These are phyloP conservation scores for Tetraodon nigroviridis DNA, from an alignment of 2,113 vertebrate genomes.

Conservation along the genomic window DNA sequence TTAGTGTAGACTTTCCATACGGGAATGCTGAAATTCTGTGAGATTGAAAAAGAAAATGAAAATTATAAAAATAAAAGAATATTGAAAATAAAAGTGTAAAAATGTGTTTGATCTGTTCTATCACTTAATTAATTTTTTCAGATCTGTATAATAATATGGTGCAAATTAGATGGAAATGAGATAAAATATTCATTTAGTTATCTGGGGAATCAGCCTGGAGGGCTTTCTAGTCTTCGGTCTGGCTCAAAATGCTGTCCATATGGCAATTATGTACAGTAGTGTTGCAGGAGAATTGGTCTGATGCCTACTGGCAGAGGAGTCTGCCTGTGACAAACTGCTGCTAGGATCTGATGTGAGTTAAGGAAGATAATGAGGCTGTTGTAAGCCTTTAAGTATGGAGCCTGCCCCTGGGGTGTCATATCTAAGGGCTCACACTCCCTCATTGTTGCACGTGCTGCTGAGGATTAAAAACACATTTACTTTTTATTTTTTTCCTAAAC, in stretches of 20 bases:
- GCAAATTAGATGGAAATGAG: conserved; percentile 82
- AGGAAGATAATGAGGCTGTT: conserved; percentile 78
- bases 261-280: conserved; percentile 76
- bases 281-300: conserved; percentile 74
- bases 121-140: conserved; percentile 76
- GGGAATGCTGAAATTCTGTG: conserved; percentile 47
- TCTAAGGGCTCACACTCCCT: conserved; percentile 58
- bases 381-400: conserved; percentile 75
- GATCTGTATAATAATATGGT: conserved; percentile 77
- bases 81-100: conserved; percentile 73
- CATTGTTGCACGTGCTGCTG: conserved; percentile 60
- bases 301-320: conserved; percentile 73
- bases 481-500: conserved; percentile 59
- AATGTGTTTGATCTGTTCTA: conserved; percentile 79
- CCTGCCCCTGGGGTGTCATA: conserved; percentile 67
- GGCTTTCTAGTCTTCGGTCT: conserved; percentile 74
- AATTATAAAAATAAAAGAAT: conserved; percentile 71
- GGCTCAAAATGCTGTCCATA: conserved; percentile 78
- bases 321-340: conserved; percentile 74
- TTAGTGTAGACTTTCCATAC: conserved; percentile 54
- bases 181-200: conserved; percentile 81
- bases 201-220: conserved; percentile 76
- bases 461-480: conserved; percentile 69
- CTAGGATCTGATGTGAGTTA: conserved; percentile 71
- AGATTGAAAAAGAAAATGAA: conserved; percentile 49